These are phyloP conservation scores for Pseudococcus longispinus DNA, from an alignment of 2,888 invertebrate genomes.

Conservation along the genomic window DNA sequence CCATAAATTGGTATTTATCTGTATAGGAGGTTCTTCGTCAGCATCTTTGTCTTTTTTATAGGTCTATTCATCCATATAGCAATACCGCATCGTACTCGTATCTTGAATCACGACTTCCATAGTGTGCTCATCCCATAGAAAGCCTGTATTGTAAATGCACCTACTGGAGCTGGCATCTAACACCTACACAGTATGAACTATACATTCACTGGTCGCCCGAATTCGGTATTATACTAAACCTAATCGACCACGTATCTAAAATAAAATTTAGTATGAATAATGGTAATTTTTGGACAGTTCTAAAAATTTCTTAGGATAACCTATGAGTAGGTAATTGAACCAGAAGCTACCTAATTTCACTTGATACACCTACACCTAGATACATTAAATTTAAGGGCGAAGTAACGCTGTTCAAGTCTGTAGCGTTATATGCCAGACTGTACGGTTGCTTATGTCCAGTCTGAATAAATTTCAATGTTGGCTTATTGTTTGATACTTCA, in stretches of 20 bases:
- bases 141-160: background rate
- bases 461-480: conserved; percentile 11
- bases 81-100: background rate
- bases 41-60: background rate
- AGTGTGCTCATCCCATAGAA: background rate
- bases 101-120: conserved; percentile 8
- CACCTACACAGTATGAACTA: background rate
- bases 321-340: no score
- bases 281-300: no score
- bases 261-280: no score
- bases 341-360: no score
- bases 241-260: background rate
- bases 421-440: background rate
- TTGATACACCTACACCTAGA: no score
- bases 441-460: background rate
- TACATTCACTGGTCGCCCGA: background rate
- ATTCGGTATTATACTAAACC: background rate
- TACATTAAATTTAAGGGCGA: background rate
- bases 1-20: background rate
- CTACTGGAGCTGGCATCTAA: background rate
- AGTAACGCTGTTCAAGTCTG: background rate
- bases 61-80: background rate
- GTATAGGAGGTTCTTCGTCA: background rate
- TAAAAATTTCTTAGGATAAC: no score
- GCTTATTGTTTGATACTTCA: conserved; percentile 2